Percentiles rank a stretch among this genome's conserved stretches.
phyloP scores from a whole-genome alignment of 2,888 invertebrate species.

The Axea sp. region DNA sequence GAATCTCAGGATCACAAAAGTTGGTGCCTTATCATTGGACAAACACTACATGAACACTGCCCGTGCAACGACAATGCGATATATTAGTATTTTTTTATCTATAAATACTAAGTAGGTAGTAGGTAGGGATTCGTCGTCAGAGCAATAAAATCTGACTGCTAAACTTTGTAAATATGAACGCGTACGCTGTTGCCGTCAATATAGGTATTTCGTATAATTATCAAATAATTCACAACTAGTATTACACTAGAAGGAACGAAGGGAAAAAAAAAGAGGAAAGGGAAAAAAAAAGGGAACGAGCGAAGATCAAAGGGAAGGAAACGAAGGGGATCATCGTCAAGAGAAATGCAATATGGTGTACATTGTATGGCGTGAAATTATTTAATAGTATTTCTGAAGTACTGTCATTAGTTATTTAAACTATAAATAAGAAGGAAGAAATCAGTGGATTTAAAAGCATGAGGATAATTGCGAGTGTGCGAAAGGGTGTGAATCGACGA shows the following conservation, averaged over 20 bases:
- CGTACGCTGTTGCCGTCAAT: slow-evolving; percentile 71
- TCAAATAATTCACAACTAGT: slow-evolving; percentile 70
- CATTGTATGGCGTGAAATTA: slow-evolving; percentile 66
- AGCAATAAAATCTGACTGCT: slow-evolving; percentile 69
- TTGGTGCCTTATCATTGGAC: slow-evolving; percentile 75
- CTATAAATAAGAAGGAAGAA: slow-evolving; percentile 8
- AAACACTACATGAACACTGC: slow-evolving; percentile 76
- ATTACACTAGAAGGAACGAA: slow-evolving; percentile 65
- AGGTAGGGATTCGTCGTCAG: slow-evolving; percentile 70
- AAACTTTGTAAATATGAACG: slow-evolving; percentile 75
- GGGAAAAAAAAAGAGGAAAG: slow-evolving; percentile 1
- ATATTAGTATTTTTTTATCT: slow-evolving; percentile 79
- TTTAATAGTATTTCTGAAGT: slow-evolving; percentile 61
- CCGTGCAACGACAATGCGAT: slow-evolving; percentile 79
- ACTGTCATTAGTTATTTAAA: slow-evolving; percentile 61
- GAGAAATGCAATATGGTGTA: slow-evolving; percentile 71
- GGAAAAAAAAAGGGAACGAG: slow-evolving; percentile 2
- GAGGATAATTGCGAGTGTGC: slow-evolving; percentile 16
- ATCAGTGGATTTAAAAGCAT: slow-evolving; percentile 37
- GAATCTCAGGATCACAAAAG: slow-evolving; percentile 79
- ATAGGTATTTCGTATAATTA: slow-evolving; percentile 73
- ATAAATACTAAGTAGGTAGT: slow-evolving; percentile 74
- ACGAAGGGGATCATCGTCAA: too few species aligned
- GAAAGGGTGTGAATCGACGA: slow-evolving; percentile 18
- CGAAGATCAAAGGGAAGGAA: slow-evolving; percentile 1